These are phyloP conservation scores for Diacarnus erythraeanus DNA, from an alignment of 37 sponge, comb jelly and placozoan species.

Conservation along the genomic window DNA sequence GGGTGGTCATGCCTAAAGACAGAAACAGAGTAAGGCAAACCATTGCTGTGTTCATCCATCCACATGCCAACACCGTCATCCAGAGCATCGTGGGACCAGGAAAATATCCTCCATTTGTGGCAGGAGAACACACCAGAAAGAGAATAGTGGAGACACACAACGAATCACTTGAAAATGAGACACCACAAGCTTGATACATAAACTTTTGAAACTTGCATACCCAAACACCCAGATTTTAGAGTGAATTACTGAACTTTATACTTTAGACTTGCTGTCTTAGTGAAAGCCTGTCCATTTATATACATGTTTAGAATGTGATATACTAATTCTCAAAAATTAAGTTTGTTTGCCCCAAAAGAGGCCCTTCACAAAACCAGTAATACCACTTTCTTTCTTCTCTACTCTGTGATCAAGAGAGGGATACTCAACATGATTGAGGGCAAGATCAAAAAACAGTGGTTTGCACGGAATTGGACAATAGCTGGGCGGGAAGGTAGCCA, in stretches of 20 bases:
- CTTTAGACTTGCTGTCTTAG: too few relatives aligned
- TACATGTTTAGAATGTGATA: too few relatives aligned
- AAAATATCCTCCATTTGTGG: neutral
- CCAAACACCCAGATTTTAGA: too few relatives aligned
- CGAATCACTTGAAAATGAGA: neutral
- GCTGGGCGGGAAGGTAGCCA: slow-evolving; percentile 95
- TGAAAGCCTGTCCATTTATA: too few relatives aligned
- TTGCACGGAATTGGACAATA: slow-evolving; percentile 91
- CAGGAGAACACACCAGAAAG: neutral
- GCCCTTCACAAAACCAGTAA: slow-evolving; percentile 82
- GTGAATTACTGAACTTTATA: too few relatives aligned
- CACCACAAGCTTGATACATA: too few relatives aligned
- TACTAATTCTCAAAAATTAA: neutral
- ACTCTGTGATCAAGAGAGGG: slow-evolving; percentile 83
- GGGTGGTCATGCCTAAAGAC: neutral
- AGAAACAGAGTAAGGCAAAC: neutral
- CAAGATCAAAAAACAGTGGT: slow-evolving; percentile 99
- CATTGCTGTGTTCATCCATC: neutral
- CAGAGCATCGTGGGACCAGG: neutral
- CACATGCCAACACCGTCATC: neutral
- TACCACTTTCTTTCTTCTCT: slow-evolving; percentile 82
- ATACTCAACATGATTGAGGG: slow-evolving; percentile 85
- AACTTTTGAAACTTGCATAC: too few relatives aligned
- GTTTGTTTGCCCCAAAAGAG: slow-evolving; percentile 74
- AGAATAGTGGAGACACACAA: neutral